Percentiles rank a stretch among this genome's conserved stretches.
Conservation (phyloP, 2,113 vertebrate genomes). For the Callospermophilus lateralis region DNA sequence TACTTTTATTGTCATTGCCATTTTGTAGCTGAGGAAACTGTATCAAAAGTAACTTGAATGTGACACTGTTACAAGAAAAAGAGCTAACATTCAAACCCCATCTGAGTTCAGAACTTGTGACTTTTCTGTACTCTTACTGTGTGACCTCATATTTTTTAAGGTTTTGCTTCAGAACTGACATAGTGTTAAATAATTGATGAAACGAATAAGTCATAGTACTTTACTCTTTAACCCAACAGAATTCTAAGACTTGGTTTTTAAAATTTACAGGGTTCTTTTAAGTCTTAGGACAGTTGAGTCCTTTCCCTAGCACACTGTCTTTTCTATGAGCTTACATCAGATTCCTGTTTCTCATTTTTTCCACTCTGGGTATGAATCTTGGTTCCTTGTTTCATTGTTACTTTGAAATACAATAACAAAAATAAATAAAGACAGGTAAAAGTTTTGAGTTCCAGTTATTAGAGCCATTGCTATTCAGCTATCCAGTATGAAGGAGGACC, state of each 20-base stretch:
- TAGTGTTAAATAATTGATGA: neutral
- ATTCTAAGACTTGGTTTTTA: slow-evolving; percentile 40
- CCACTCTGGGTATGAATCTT: neutral
- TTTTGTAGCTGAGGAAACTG: neutral
- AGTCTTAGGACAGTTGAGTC: neutral
- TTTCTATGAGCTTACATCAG: neutral
- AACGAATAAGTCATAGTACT: neutral
- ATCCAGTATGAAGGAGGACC: neutral
- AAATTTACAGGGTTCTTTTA: neutral
- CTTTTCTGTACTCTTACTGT: neutral
- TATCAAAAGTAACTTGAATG: neutral
- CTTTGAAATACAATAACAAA: slow-evolving; percentile 23
- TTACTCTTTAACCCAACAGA: neutral
- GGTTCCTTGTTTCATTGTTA: neutral
- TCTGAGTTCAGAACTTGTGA: neutral
- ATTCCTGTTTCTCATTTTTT: neutral
- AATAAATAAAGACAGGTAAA: neutral
- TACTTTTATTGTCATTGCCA: neutral
- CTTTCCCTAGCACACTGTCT: neutral
- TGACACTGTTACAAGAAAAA: neutral
- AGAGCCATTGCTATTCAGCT: neutral
- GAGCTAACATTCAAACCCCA: neutral
- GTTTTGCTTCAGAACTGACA: neutral
- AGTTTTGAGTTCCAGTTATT: neutral
- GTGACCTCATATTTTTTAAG: neutral